A percentile compares a stretch with the other conserved stretches of the same genome.
phyloP scores from a whole-genome alignment of 1,140 invertebrate genomes.

The Drosophila cardini region DNA sequence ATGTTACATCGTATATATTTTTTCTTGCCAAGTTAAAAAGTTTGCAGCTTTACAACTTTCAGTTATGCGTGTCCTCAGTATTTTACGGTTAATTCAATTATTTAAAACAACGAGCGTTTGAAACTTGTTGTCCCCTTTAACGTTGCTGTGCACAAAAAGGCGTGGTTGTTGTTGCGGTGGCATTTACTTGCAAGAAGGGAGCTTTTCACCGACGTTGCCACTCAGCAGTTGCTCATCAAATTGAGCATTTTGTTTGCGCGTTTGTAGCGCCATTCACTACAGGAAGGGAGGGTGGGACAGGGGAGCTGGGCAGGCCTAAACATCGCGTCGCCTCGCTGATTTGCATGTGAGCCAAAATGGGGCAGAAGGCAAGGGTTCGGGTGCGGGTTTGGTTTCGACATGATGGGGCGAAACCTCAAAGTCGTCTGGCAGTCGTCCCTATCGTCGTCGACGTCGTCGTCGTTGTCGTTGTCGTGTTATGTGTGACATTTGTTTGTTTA shows the following conservation, averaged over 20 bases:
- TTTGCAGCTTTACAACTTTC: neutral
- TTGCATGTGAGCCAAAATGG: conserved; percentile 55
- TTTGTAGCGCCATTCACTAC: conserved; percentile 41
- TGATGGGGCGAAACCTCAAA: conserved; percentile 38
- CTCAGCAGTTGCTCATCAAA: conserved; percentile 51
- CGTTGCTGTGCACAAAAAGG: neutral
- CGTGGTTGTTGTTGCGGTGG: neutral
- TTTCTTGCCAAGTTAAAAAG: conserved; percentile 8
- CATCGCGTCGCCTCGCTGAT: conserved; percentile 56
- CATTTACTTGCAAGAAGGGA: conserved; percentile 5
- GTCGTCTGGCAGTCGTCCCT: conserved; percentile 43
- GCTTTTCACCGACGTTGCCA: conserved; percentile 24
- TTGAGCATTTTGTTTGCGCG: conserved; percentile 60
- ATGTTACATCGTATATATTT: neutral
- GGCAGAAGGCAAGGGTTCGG: no score
- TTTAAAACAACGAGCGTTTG: conserved; percentile 5
- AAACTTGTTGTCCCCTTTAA: conserved; percentile 24
- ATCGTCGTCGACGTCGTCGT: conserved; percentile 16
- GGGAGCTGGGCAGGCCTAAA: conserved; percentile 34
- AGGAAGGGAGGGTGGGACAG: neutral
- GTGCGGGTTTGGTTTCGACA: conserved; percentile 14
- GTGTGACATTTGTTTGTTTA: conserved; percentile 70
- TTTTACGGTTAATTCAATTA: conserved; percentile 32
- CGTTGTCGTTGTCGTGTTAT: conserved; percentile 52
- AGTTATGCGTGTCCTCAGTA: conserved; percentile 1